These are phyloP conservation scores for Mustelus asterias DNA, from an alignment of 2,113 vertebrate species.

Conservation along the genomic window DNA sequence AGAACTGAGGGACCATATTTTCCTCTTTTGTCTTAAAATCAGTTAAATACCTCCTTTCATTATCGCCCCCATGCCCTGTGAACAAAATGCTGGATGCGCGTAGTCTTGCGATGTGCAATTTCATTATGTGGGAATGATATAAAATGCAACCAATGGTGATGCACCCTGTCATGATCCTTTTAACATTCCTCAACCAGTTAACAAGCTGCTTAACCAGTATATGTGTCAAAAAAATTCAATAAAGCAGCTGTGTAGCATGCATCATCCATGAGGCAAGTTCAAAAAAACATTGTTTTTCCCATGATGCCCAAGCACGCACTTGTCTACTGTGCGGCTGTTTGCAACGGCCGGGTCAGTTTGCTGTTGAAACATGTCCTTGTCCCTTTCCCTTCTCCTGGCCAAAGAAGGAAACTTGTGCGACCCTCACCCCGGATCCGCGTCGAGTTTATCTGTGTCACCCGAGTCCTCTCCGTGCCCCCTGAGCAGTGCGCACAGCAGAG, in stretches of 20 bases:
- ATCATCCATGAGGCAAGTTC: background rate
- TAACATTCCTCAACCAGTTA: slow-evolving; percentile 28
- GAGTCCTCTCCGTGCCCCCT: too few relatives aligned
- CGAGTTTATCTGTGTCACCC: too few relatives aligned
- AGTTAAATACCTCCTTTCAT: background rate
- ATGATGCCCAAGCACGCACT: background rate
- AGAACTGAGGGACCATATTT: slow-evolving; percentile 28
- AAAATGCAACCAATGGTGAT: background rate
- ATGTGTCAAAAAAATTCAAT: background rate
- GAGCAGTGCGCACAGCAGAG: too few relatives aligned
- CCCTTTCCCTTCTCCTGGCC: background rate
- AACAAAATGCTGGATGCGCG: background rate
- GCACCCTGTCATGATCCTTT: background rate
- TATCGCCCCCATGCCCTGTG: background rate
- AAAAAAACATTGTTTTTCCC: background rate
- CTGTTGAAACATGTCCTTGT: background rate
- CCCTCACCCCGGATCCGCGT: background rate
- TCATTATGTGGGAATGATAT: background rate
- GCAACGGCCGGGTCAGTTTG: background rate
- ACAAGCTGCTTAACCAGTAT: background rate
- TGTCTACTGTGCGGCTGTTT: background rate
- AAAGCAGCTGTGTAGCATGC: background rate
- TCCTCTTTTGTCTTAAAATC: background rate
- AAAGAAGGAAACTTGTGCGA: background rate
- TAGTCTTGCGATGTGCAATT: background rate